Evolutionary conservation across 2,797 vertebrate genomes (phyloP).

Genomic region (Myotis planiceps): DNA sequence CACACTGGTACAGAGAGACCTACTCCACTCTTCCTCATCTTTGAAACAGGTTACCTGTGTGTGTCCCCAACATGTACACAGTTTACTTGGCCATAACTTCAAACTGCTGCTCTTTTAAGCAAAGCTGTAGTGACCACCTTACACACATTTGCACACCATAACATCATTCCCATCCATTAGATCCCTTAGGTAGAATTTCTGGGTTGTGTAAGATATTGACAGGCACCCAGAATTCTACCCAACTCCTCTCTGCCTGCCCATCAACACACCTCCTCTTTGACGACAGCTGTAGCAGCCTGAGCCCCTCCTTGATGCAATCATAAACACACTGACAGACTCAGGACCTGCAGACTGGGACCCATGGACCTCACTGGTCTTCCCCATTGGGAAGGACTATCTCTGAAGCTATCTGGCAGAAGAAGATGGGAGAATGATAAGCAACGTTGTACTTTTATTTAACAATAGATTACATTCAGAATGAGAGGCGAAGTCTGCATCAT

Average conservation of each 20-base stretch:
- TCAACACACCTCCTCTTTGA: not conserved
- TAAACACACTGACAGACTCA: not conserved
- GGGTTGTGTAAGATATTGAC: not conserved
- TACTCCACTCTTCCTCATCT: not conserved
- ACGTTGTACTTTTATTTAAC: not conserved
- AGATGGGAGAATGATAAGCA: not conserved
- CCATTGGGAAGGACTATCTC: not conserved
- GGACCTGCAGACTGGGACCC: not conserved
- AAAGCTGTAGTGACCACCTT: not conserved
- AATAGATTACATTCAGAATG: not conserved
- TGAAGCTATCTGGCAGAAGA: not conserved
- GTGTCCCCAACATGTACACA: not conserved
- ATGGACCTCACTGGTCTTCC: not conserved
- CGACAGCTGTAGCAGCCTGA: not conserved
- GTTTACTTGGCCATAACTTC: not conserved
- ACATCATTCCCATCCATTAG: not conserved
- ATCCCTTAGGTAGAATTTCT: not conserved
- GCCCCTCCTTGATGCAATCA: not conserved
- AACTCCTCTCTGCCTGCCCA: not conserved
- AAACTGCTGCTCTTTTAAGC: not conserved
- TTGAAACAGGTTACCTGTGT: not conserved
- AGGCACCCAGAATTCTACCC: not conserved
- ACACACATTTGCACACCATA: rapidly evolving
- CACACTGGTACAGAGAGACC: not conserved
- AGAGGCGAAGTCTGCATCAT: not conserved